Base-by-base conservation (phyloP, 2,888 invertebrate genomes). In the Tolmerus cingulatus region DNA sequence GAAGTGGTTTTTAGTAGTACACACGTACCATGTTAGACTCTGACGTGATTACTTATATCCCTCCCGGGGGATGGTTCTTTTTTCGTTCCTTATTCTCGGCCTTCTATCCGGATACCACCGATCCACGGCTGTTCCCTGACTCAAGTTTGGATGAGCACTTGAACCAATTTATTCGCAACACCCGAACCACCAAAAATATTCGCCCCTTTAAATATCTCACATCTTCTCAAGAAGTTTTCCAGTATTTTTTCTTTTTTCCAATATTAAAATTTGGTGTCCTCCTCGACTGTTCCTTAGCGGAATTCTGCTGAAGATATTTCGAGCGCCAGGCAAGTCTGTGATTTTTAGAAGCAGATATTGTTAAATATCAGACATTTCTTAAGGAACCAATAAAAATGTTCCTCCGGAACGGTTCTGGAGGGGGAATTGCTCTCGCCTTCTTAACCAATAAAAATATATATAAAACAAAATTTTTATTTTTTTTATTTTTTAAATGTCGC, bases 11-110 rank as follows among this genome's bases (percentile, higher is more conserved):
- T 66, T 66, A 66, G 66, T 40, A 77, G 77, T 77, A 77, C 40
- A 77, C 77, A 77, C 77, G 77, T 77, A 19, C 77, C 37, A 77
- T 77, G 77, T 77, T 46, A 77, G 77, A 23, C 34, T 77, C 77
- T 40, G 77, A 77, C 34, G 77, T 77, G 77, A 77, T 77, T 77
- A 77, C 77, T 40, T 77, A 77, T 77, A 77, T 77, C 9, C 19
- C 77, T 77, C 77, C 40, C 7, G n/a, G 9, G 77, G 77, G 77
- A 19, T 37, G 37, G 19, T 40, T 37, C 34, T 37, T 40, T 19
- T 77, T 77, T 40, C 19, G n/a, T 77, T 37, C 37, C 76, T n/a
- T 76, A 76, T 30, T 16, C 27, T 34, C 23, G n/a, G 19, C 77
- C 37, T 30, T 19, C 37, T 19, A 37, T 14, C 74, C 30, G 37